Percentiles rank a stretch among this genome's conserved stretches.
These are phyloP conservation scores for Crotalus horridus DNA, from an alignment of 2,113 vertebrate genomes.

Conservation along the genomic window DNA sequence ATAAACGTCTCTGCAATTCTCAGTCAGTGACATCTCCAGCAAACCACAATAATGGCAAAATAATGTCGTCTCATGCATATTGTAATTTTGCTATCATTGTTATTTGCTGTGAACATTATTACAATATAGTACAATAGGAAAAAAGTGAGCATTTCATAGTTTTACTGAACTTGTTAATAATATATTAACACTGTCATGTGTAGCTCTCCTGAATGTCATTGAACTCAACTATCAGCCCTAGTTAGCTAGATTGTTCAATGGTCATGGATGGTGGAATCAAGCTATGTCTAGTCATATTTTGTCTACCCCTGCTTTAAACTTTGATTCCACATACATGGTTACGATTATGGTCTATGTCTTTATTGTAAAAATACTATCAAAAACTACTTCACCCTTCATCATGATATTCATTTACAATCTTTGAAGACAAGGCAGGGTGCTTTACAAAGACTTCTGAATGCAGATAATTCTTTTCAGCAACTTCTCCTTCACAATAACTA, in stretches of 20 bases:
- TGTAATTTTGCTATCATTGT: not conserved
- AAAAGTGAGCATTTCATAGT: not conserved
- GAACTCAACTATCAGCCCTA: not conserved
- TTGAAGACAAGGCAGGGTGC: not conserved
- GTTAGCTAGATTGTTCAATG: not conserved
- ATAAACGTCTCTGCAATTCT: not conserved
- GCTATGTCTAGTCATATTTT: not conserved
- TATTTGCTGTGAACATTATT: not conserved
- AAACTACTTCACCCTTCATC: not conserved
- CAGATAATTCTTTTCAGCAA: not conserved
- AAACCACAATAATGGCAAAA: not conserved
- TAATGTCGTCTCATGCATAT: not conserved
- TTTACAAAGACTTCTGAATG: not conserved
- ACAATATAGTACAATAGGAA: not conserved
- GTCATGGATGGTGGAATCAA: not conserved
- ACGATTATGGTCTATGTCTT: not conserved
- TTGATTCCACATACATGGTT: not conserved
- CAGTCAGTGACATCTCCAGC: not conserved
- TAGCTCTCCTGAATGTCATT: not conserved
- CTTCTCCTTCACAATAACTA: not conserved
- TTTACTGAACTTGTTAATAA: not conserved
- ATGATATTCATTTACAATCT: not conserved
- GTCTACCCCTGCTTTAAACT: not conserved
- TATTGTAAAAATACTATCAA: not conserved
- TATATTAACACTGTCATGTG: not conserved